Conservation (phyloP, 2,888 invertebrate genomes). For the Sesamia inferens region DNA sequence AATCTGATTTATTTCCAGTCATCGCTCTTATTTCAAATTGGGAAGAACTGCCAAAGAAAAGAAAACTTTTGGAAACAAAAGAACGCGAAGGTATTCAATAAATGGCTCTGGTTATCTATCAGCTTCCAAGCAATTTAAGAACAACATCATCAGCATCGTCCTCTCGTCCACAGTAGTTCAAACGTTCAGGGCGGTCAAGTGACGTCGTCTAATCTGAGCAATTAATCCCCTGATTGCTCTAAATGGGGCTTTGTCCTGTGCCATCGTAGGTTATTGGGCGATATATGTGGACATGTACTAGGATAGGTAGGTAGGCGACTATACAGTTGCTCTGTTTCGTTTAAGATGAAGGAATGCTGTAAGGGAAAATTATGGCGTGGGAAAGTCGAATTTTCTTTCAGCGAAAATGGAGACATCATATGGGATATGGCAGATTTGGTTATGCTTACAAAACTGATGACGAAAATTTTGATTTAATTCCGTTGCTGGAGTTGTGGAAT, state of each 20-base stretch:
- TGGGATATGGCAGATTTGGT: background rate
- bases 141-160: constrained; percentile 11
- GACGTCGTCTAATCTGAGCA: constrained; percentile 68
- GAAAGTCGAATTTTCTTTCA: background rate
- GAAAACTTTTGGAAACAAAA: background rate
- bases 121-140: constrained; percentile 42
- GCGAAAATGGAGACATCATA: background rate
- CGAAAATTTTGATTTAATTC: background rate
- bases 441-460: background rate
- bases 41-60: background rate
- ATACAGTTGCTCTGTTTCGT: constrained; percentile 20
- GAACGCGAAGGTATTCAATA: background rate
- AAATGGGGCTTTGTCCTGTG: constrained; percentile 66
- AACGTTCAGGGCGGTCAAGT: constrained; percentile 55
- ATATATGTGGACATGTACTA: constrained; percentile 22
- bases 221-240: constrained; percentile 71
- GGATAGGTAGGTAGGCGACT: background rate
- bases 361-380: background rate
- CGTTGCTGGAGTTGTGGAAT: background rate
- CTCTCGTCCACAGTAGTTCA: constrained; percentile 39
- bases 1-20: background rate
- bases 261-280: constrained; percentile 51
- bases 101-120: constrained; percentile 13
- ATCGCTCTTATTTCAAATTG: background rate
- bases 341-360: constrained; percentile 4